A percentile compares a stretch with the other conserved stretches of the same genome.
phyloP scores from a whole-genome alignment of 2,797 vertebrate species.

The Gadopsis bispinosus region DNA sequence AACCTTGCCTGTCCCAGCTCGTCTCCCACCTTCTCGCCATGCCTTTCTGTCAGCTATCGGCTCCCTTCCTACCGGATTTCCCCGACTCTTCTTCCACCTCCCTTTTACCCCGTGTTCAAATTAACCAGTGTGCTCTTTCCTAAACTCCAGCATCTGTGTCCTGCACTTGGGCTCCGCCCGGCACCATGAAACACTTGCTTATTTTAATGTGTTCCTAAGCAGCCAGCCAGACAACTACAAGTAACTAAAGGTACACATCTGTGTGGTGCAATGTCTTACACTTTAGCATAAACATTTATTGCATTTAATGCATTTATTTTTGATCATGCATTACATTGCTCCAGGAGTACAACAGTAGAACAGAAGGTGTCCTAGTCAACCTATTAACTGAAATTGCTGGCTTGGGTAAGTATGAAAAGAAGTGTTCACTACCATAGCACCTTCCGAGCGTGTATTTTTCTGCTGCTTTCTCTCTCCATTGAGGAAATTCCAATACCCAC shows the following conservation, averaged over 20 bases:
- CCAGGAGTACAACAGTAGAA: background rate
- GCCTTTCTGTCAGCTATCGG: too few species aligned
- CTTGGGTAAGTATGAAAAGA: background rate
- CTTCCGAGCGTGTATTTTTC: background rate
- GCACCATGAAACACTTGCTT: background rate
- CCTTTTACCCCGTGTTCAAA: too few species aligned
- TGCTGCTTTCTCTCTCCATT: background rate
- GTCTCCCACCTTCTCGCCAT: too few species aligned
- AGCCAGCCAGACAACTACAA: background rate
- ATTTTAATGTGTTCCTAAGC: background rate
- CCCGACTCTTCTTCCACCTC: too few species aligned
- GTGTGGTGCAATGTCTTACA: background rate
- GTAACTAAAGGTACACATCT: background rate
- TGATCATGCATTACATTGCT: constrained; percentile 1
- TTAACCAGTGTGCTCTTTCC: too few species aligned
- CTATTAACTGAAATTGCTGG: background rate
- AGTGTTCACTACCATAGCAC: background rate
- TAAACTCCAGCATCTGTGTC: too few species aligned
- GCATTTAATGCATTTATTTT: background rate
- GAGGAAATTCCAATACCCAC: too few species aligned
- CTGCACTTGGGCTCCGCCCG: too few species aligned
- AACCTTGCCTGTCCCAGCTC: too few species aligned
- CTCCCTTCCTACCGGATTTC: too few species aligned
- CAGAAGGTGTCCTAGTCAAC: background rate
- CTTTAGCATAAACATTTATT: background rate